These are phyloP conservation scores for Lepidocolaptes lacrymiger DNA, from an alignment of 2,797 vertebrate genomes.

Conservation along the genomic window DNA sequence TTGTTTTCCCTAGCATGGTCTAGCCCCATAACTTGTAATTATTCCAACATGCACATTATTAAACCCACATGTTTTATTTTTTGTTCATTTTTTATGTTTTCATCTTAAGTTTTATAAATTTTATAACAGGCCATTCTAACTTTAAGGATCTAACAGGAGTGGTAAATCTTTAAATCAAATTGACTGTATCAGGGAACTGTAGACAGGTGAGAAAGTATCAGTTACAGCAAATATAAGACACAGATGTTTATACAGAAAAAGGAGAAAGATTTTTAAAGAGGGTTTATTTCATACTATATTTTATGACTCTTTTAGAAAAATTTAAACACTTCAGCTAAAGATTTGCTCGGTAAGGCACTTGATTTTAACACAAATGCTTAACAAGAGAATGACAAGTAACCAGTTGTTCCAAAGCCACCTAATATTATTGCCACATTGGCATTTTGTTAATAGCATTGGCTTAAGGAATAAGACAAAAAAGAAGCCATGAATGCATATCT, in stretches of 20 bases:
- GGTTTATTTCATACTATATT: neutral
- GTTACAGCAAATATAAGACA: conserved; percentile 34
- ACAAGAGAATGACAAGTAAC: neutral
- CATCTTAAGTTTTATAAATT: conserved; percentile 53
- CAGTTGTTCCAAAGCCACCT: neutral
- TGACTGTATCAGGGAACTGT: neutral
- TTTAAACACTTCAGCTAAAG: neutral
- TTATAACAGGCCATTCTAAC: conserved; percentile 13
- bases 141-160: conserved; percentile 8
- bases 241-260: conserved; percentile 34
- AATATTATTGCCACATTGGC: neutral
- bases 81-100: conserved; percentile 27
- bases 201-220: conserved; percentile 34
- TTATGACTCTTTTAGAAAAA: neutral
- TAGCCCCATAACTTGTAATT: neutral
- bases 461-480: neutral
- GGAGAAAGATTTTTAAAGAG: neutral
- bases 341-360: neutral
- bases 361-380: neutral
- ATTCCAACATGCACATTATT: conserved; percentile 14
- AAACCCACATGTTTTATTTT: conserved; percentile 5
- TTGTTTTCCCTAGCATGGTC: neutral
- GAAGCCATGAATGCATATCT: neutral
- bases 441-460: neutral
- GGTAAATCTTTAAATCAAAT: conserved; percentile 51